Conservation (phyloP, 1,140 invertebrate species). For the Globodera rostochiensis region DNA sequence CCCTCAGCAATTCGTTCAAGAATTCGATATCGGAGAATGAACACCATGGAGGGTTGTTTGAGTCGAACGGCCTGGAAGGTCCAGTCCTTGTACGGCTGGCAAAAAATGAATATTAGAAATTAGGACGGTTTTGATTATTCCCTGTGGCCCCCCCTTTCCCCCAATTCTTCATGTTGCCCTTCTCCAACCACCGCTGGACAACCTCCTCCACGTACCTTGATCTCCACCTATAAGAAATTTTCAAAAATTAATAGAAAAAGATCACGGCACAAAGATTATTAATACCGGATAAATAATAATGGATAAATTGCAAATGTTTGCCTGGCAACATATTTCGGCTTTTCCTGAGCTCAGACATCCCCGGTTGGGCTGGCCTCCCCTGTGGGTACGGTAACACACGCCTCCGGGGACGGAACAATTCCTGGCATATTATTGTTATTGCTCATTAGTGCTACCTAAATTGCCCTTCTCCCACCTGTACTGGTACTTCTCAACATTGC, state of each 20-base stretch:
- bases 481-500: conserved; percentile 52
- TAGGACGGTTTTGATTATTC: too few relatives aligned
- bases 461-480: conserved; percentile 44
- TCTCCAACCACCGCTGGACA: not conserved
- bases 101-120: not conserved
- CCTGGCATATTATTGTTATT: conserved; percentile 27
- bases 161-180: too few relatives aligned
- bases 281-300: not conserved
- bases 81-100: conserved; percentile 55
- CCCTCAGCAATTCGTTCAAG: conserved; percentile 38
- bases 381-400: conserved; percentile 58
- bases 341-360: conserved; percentile 47
- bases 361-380: conserved; percentile 42
- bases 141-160: too few relatives aligned
- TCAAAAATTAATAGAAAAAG: not conserved
- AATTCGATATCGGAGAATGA: conserved; percentile 51
- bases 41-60: conserved; percentile 51
- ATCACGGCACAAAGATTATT: too few relatives aligned
- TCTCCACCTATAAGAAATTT: conserved; percentile 18
- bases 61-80: conserved; percentile 51
- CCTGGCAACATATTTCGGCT: conserved; percentile 54
- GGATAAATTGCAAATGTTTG: not conserved
- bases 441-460: not conserved
- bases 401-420: conserved; percentile 46
- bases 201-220: conserved; percentile 30